Percentiles rank a stretch among this genome's conserved stretches.
These are phyloP conservation scores for Salvelinus alpinus DNA, from an alignment of 2,113 vertebrate genomes.

Conservation along the genomic window DNA sequence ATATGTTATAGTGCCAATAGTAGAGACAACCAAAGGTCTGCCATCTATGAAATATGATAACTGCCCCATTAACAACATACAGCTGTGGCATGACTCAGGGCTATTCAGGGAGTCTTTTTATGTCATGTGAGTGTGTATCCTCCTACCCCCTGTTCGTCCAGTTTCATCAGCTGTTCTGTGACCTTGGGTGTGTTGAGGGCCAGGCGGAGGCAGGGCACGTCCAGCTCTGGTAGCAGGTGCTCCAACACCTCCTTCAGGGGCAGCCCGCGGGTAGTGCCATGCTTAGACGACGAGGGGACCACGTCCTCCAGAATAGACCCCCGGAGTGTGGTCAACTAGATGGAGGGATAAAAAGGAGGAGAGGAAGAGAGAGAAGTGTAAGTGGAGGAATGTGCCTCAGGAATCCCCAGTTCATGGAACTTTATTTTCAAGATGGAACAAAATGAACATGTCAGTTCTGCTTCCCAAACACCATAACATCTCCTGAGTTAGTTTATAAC, in stretches of 20 bases:
- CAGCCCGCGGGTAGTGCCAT: slow-evolving; percentile 86
- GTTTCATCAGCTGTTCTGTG: slow-evolving; percentile 94
- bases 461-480: not conserved
- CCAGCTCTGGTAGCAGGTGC: slow-evolving; percentile 89
- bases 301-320: slow-evolving; percentile 90
- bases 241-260: slow-evolving; percentile 93
- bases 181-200: slow-evolving; percentile 95
- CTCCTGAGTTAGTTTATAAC: not conserved
- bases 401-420: slow-evolving; percentile 46
- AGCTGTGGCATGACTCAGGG: not conserved
- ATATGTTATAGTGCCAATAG: not conserved
- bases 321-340: slow-evolving; percentile 88
- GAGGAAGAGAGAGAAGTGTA: not conserved
- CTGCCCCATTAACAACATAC: not conserved
- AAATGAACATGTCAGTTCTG: not conserved
- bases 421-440: slow-evolving; percentile 28
- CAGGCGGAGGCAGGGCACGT: slow-evolving; percentile 86
- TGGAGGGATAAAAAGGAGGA: not conserved
- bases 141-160: slow-evolving; percentile 94
- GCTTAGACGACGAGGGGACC: slow-evolving; percentile 91
- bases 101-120: too few species aligned
- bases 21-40: not conserved
- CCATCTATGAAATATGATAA: not conserved
- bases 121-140: too few species aligned
- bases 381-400: slow-evolving; percentile 29